Evolutionary conservation across 2,113 vertebrate species (phyloP).

Genomic region (Sphyrna mokarran): DNA sequence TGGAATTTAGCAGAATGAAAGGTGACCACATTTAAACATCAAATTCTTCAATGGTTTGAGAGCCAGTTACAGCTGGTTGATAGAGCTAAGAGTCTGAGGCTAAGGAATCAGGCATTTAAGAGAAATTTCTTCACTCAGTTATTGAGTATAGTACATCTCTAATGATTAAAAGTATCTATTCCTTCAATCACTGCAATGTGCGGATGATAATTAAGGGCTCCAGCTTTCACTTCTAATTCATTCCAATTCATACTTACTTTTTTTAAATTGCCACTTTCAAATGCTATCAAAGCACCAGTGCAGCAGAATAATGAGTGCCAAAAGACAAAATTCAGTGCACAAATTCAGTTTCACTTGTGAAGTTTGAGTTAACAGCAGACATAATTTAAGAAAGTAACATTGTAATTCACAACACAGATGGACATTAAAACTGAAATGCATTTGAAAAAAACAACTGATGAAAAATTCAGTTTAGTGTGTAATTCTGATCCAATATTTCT

Average conservation of each 20-base stretch:
- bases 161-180: background rate
- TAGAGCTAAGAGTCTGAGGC: too few species aligned
- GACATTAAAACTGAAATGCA: background rate
- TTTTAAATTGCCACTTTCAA: background rate
- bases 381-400: background rate
- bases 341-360: background rate
- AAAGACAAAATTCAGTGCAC: background rate
- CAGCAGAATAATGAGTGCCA: background rate
- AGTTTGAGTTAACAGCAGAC: background rate
- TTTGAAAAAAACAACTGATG: background rate
- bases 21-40: too few species aligned
- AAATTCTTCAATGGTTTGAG: too few species aligned
- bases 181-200: background rate
- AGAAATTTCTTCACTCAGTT: too few species aligned
- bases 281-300: background rate
- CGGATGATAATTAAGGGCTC: background rate
- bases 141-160: background rate
- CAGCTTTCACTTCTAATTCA: background rate
- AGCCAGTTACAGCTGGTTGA: too few species aligned
- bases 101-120: too few species aligned
- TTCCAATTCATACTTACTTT: background rate
- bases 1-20: too few species aligned
- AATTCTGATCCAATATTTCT: constrained; percentile 12
- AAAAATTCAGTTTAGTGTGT: background rate
- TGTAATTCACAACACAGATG: background rate